Conservation (phyloP, 2,797 vertebrate species). For the Chiloscyllium punctatum region DNA sequence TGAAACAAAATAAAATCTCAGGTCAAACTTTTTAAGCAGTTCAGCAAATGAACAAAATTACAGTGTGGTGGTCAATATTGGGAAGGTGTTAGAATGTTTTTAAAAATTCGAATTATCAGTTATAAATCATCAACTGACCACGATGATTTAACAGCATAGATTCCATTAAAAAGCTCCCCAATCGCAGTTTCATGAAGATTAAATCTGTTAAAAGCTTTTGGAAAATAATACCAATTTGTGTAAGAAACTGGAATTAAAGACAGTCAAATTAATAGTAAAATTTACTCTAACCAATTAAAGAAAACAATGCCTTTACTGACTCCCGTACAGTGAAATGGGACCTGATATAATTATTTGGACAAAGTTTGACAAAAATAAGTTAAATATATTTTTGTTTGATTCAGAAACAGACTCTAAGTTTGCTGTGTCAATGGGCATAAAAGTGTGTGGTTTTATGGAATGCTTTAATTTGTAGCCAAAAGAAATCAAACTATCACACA, state of each 20-base stretch:
- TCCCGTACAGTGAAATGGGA: not conserved
- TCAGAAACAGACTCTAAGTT: not conserved
- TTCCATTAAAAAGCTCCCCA: not conserved
- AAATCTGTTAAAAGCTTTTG: not conserved
- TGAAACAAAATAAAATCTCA: not conserved
- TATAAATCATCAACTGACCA: not conserved
- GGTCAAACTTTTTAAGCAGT: slow-evolving; percentile 13
- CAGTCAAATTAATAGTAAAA: not conserved
- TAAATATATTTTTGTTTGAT: not conserved
- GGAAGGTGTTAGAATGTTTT: not conserved
- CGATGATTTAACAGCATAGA: not conserved
- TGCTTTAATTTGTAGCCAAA: not conserved
- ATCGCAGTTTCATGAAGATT: not conserved
- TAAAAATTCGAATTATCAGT: not conserved
- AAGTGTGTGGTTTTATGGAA: not conserved
- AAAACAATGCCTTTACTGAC: not conserved
- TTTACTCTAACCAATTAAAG: not conserved
- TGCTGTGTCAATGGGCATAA: not conserved
- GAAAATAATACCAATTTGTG: not conserved
- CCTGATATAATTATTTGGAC: not conserved
- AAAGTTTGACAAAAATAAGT: not conserved
- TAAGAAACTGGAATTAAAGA: not conserved
- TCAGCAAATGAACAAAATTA: not conserved
- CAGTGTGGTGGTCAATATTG: not conserved
- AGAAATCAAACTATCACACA: not conserved